Evolutionary conservation across 1,140 invertebrate species (phyloP), one percentile per base, ranked within the genome.

Genomic region (Neodiprion fabricii): DNA sequence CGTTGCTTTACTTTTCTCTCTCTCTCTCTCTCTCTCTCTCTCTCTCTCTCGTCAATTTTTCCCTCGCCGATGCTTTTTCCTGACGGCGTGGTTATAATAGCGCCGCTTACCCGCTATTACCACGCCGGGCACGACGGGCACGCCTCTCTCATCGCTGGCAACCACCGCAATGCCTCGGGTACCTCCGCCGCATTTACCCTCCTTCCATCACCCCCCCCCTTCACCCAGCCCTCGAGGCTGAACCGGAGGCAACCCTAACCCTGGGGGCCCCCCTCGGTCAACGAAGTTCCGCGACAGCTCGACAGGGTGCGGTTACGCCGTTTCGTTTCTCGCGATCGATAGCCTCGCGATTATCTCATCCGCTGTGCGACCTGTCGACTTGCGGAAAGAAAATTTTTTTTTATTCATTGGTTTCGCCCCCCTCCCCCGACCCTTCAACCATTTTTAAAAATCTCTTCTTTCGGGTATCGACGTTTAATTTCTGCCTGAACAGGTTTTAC

Each of bases 101-200:
- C 80, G 73, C 79, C 81, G 80, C 79, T 83, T 83, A 83, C 82
- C 81, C 74, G 80, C 79, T 83, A 83, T 83, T 83, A 83, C 79
- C 78, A 61, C 53, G 53, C 53, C 53, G 53, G 53, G 53, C 53
- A 61, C 53, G 53, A 12, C 53, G 53, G n/a, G 53, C 76, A 75
- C 81, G 80, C 82, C 82, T 76, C 80, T 82, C 78, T 83, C 82
- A 83, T 83, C 82, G 80, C 82, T 83, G 78, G 79, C 81, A 72
- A 76, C 68, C 69, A 79, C 71, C 80, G 67, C 72, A 74, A 70
- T 80, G 74, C 79, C 75, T 73, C 61, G 71, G 71, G 67, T 72
- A 65, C 73, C 79, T 75, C 71, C 48, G 61, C 72, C 53, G 9
- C 71, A 12, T 12, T 12, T 17, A 65, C 70, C 28, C 17, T 67